Conservation (phyloP, 2,888 invertebrate species). For the Eupithecia pulchellata region DNA sequence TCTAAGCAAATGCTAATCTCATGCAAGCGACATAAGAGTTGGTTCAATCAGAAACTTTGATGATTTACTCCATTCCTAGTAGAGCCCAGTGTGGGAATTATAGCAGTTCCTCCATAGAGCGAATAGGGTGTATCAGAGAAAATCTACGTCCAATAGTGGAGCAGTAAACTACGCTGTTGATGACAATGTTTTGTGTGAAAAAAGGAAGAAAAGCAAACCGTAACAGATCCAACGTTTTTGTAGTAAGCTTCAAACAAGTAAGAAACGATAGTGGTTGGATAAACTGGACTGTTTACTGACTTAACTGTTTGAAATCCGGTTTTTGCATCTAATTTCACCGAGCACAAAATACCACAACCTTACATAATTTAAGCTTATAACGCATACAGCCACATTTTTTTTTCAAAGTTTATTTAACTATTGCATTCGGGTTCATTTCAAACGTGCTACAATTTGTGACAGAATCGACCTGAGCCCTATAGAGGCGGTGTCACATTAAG, state of each 20-base stretch:
- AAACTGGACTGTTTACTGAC: background rate
- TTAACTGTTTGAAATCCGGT: background rate
- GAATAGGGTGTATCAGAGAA: background rate
- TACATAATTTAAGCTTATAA: conserved; percentile 23
- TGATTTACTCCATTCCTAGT: no score
- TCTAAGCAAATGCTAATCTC: no score
- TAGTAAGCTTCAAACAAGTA: background rate
- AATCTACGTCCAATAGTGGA: background rate
- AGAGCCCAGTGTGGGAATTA: no score
- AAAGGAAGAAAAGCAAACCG: background rate
- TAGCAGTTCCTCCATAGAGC: background rate
- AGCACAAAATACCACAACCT: background rate
- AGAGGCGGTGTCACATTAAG: no score
- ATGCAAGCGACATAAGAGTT: no score
- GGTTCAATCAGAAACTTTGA: no score
- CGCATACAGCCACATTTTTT: background rate
- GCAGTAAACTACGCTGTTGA: background rate
- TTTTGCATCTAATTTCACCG: conserved; percentile 18
- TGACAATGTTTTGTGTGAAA: background rate
- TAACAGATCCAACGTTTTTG: background rate
- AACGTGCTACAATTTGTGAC: no score
- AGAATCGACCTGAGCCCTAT: no score
- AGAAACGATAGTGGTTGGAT: background rate
- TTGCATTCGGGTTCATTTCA: background rate
- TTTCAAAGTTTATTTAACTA: background rate